Evolutionary conservation across 2,888 invertebrate species (phyloP), one percentile per base, ranked within the genome.

Genomic region (Dermolepida albohirtum): DNA sequence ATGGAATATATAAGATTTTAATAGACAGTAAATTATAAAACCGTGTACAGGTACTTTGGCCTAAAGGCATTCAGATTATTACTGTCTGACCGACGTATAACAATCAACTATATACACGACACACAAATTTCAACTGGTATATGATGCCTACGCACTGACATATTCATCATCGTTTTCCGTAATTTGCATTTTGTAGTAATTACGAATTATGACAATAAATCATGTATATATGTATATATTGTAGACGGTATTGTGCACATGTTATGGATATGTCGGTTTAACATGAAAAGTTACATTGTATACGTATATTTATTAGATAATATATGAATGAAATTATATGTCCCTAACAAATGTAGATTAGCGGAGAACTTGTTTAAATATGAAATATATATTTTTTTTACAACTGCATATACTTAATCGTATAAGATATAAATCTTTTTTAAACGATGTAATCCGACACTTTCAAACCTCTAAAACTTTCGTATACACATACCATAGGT

Each of bases 21-120:
- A 54, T 54, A 29, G 54, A 54, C 54, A 40, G 54, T 54, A 54
- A 40, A 54, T 54, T 54, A 54, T 39, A 54, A 54, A 54, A 54
- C 54, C 14, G 40, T 22, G 17, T 54, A 40, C 39, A 54, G 40
- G 40, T 29, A 40, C 29, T 40, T 7, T n/a, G 10, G 16, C 40
- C 54, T 40, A 14, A 14, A 17, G 54, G 40, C 40, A 40, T 11
- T 40, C 40, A 54, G 40, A 40, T 54, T 54, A 54, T 54, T 54
- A 17, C 40, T 17, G 54, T 40, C 40, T 14, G 40, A 17, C 54
- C 39, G 54, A 40, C 16, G 54, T 40, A 54, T 54, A 54, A 54
- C 54, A 54, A 54, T 54, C 54, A 16, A 16, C 54, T 54, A 7
- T 34, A 10, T 10, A 34, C 5, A 40, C 17, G n/a, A 40, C 17